Base-by-base conservation (phyloP, 2,797 vertebrate species). In the Gymnocypris eckloni region DNA sequence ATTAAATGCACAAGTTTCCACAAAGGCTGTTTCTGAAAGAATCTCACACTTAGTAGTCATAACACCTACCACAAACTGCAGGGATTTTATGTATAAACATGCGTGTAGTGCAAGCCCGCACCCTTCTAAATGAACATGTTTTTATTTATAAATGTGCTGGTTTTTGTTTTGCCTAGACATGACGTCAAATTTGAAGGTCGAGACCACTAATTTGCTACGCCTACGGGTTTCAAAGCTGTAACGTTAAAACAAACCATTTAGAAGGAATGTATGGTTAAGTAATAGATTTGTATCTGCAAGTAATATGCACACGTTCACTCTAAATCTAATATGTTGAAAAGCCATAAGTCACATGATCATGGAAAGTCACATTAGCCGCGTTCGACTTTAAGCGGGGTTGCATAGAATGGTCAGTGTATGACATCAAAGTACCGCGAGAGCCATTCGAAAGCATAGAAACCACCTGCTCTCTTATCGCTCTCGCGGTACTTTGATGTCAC, bases 11-110 rank as follows among this genome's bases (percentile, higher is more conserved):
- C 45, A 70, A 81, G 79, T 52, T 59, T 25, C 18, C 39, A 61
- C 41, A 82, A 28, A 75, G 28, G 61, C 43, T 64, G 41, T 83
- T 67, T 33, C 77, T n/a, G 25, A 79, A 79, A 45, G 28, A 64
- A 66, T 52, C 43, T 76, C 59, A 9, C 43, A 76, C 71, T 16
- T 64, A 75, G 20, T 82, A 61, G 25, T 73, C 70, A 61, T 1
- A 7, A 25, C 81, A 82, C 52, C 41, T 48, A 54, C 52, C 37
- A 59, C 70, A 48, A 67, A 64, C 8, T 37, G 8, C 37, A 50
- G 45, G n/a, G 69, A 43, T 64, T 64, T 20, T 28, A 45, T 64
- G 22, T 37, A 77, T 56, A 39, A 22, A 50, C 72, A 75, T 50
- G 33, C 4, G 6, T 15, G 4, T 61, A 39, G 20, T 8, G 39